Percentiles rank a stretch among this genome's conserved stretches.
phyloP scores from a whole-genome alignment of 1,140 invertebrate species.

The Homarus americanus region DNA sequence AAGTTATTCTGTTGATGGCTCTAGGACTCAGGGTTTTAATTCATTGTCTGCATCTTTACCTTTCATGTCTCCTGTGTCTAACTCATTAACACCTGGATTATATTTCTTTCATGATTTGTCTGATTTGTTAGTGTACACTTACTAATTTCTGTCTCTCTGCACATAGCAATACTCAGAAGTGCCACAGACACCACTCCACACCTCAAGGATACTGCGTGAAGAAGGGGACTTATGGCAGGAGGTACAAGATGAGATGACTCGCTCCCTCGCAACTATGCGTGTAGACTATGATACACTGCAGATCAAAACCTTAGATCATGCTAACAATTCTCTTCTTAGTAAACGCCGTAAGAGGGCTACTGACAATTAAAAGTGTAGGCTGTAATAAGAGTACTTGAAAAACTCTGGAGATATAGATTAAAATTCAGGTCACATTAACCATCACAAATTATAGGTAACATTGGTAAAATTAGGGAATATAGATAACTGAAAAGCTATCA shows the following conservation, averaged over 20 bases:
- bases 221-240: slow-evolving; percentile 96
- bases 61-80: no score
- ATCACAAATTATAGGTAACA: no score
- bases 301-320: slow-evolving; percentile 92
- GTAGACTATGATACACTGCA: slow-evolving; percentile 86
- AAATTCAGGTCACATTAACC: no score
- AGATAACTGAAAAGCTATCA: no score
- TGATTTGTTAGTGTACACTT: neutral
- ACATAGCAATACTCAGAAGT: slow-evolving; percentile 90
- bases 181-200: slow-evolving; percentile 95
- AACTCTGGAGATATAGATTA: no score
- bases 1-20: no score
- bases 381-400: no score
- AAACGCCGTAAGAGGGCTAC: slow-evolving; percentile 83
- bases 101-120: no score
- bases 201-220: slow-evolving; percentile 91
- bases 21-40: no score
- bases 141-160: slow-evolving; percentile 39
- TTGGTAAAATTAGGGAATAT: no score
- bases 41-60: no score
- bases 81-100: no score
- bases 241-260: slow-evolving; percentile 98
- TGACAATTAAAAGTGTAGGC: slow-evolving; percentile 6
- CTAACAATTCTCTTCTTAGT: slow-evolving; percentile 93
- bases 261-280: slow-evolving; percentile 96